A percentile compares a stretch with the other conserved stretches of the same genome.
These are phyloP conservation scores for Panagrolaimus sp. DNA, from an alignment of 1,140 invertebrate genomes.

Conservation along the genomic window DNA sequence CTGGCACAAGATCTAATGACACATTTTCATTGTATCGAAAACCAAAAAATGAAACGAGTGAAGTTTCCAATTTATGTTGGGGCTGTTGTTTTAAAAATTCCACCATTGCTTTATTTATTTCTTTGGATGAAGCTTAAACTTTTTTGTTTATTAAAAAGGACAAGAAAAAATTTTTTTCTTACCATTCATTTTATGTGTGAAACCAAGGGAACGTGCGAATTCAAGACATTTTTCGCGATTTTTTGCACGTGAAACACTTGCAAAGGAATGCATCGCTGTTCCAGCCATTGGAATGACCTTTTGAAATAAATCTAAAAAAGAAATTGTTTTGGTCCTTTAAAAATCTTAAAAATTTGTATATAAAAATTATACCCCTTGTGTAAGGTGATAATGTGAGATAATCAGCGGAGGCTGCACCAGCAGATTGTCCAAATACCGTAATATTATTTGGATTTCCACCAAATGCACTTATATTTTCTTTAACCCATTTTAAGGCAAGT, in stretches of 20 bases:
- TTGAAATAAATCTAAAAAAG: conserved; percentile 22
- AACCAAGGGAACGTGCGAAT: not conserved
- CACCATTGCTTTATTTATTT: conserved; percentile 8
- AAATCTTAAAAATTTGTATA: conserved; percentile 7
- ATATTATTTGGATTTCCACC: conserved; percentile 29
- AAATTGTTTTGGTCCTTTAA: not conserved
- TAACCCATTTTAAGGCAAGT: conserved; percentile 25
- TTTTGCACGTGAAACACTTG: not conserved
- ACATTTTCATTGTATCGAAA: not conserved
- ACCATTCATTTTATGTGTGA: not conserved
- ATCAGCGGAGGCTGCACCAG: conserved; percentile 18
- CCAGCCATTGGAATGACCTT: conserved; percentile 25
- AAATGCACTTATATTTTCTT: conserved; percentile 31
- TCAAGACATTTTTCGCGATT: conserved; percentile 1
- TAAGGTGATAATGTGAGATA: conserved; percentile 10
- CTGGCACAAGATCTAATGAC: conserved; percentile 7
- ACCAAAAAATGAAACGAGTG: not conserved
- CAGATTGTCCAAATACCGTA: conserved; percentile 26
- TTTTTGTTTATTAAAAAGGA: conserved; percentile 11
- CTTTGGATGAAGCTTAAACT: not conserved
- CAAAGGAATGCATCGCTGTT: conserved; percentile 11
- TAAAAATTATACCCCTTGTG: conserved; percentile 15
- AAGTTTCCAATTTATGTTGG: not conserved
- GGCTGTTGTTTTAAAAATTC: conserved; percentile 5
- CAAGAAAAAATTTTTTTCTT: not conserved